Evolutionary conservation across 2,888 invertebrate genomes (phyloP).

Genomic region (Stenichneumon culpator): DNA sequence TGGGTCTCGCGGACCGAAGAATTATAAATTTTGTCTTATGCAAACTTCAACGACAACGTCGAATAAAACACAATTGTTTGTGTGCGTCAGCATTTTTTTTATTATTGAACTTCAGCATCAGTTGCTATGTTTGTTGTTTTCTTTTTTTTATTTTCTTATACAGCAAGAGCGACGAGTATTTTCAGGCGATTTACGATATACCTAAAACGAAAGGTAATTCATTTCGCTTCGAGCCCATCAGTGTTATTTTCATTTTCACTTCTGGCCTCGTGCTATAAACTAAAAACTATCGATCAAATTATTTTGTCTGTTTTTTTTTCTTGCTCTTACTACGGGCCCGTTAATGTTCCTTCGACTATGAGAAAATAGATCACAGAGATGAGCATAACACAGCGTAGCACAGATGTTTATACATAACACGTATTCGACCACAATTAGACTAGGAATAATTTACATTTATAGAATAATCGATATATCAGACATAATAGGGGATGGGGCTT

Average conservation of each 20-base stretch:
- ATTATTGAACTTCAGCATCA: constrained; percentile 48
- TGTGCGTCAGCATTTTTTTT: constrained; percentile 56
- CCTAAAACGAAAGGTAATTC: constrained; percentile 51
- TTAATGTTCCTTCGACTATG: constrained; percentile 61
- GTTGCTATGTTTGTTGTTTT: constrained; percentile 32
- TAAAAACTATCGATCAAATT: constrained; percentile 32
- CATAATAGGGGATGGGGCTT: constrained; percentile 4
- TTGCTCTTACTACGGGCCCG: constrained; percentile 46
- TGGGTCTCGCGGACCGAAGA: constrained; percentile 12
- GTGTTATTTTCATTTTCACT: constrained; percentile 7
- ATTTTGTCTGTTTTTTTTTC: constrained; percentile 19
- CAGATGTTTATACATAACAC: constrained; percentile 67
- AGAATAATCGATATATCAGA: constrained; percentile 64
- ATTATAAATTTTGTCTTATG: neutral
- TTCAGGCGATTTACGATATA: constrained; percentile 52
- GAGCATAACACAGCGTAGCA: constrained; percentile 70
- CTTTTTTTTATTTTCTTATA: constrained; percentile 33
- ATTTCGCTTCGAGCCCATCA: constrained; percentile 19
- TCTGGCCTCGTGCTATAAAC: constrained; percentile 36
- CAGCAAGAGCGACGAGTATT: constrained; percentile 64
- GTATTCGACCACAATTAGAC: constrained; percentile 67
- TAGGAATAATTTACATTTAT: constrained; percentile 68
- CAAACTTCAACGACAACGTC: neutral
- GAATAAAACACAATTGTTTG: constrained; percentile 24
- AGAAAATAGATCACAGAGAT: constrained; percentile 70